phyloP scores from a whole-genome alignment of 35 echinoderm and acorn worm species.

The Amphiura filiformis region DNA sequence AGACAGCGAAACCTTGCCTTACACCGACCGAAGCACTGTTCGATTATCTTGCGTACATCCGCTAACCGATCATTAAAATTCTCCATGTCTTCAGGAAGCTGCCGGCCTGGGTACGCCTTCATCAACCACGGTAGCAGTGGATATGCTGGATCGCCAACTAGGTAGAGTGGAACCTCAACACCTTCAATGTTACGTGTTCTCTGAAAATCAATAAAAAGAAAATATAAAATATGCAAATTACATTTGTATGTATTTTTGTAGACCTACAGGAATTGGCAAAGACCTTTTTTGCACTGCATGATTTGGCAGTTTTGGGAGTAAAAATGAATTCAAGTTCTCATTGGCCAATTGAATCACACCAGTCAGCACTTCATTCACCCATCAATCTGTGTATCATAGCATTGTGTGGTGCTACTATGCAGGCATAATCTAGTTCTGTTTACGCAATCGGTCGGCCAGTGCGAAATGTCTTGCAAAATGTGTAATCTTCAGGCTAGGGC shows the following conservation, averaged over 20 bases:
- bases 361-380: no score
- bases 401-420: no score
- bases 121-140: slow-evolving; percentile 55
- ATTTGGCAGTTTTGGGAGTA: neutral
- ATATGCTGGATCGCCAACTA: slow-evolving; percentile 68
- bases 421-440: no score
- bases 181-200: slow-evolving; percentile 29
- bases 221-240: neutral
- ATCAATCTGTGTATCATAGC: no score
- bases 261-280: neutral
- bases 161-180: slow-evolving; percentile 9
- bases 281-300: neutral
- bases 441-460: no score
- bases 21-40: slow-evolving; percentile 38
- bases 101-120: slow-evolving; percentile 30
- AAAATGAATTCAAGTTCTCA: no score
- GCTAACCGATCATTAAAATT: slow-evolving; percentile 24
- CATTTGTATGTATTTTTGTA: neutral
- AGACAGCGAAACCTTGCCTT: slow-evolving; percentile 47
- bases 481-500: no score
- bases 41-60: slow-evolving; percentile 23
- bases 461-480: no score
- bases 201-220: slow-evolving; percentile 45
- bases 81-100: slow-evolving; percentile 2
- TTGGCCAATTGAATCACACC: no score